Evolutionary conservation across 1,140 invertebrate genomes (phyloP), one percentile per base, ranked within the genome.

Genomic region (Brachionus asplanchnoidis): DNA sequence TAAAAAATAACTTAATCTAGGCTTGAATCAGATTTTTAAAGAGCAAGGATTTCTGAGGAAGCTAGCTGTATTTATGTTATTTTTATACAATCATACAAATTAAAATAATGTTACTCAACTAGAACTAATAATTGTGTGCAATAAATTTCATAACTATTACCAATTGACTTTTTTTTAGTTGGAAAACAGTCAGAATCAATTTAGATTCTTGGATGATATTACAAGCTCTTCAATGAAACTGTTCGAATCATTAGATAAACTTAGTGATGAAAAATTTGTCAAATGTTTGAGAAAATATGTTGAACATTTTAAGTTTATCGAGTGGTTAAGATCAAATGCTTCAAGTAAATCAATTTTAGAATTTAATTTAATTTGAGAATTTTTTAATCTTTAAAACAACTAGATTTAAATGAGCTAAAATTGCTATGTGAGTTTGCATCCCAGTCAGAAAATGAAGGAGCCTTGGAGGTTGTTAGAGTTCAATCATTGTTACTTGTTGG

Each of bases 271-370:
- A 50, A 77, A 50, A 4, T 77, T 77, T 50, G 20, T 77, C 1
- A 77, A 28, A 77, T 77, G 73, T 28, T 11, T 77, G 23, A n/a
- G n/a, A 9, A 77, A 50, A 77, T 77, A 77, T 77, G 20, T 50
- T 23, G 44, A 77, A 46, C 46, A 77, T 28, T 77, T 50, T 77
- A 28, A 46, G 9, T 77, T 77, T 50, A 77, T 77, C 26, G 9
- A 53, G 1, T 50, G 73, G 44, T 8, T 77, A 23, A 77, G 73
- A 50, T 9, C 9, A 0, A 50, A 23, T 23, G 20, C 53, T 60
- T 20, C 32, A 73, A 17, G 68, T 73, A 73, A 73, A 4, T 44
- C 9, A 23, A n/a, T 14, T 6, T 14, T n/a, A n/a, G n/a, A n/a
- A n/a, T n/a, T n/a, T 14, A 70, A 14, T 12, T 14, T 70, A 32